Evolutionary conservation across 2,113 vertebrate genomes (phyloP), one percentile per base, ranked within the genome.

Genomic region (Heterocephalus glaber): DNA sequence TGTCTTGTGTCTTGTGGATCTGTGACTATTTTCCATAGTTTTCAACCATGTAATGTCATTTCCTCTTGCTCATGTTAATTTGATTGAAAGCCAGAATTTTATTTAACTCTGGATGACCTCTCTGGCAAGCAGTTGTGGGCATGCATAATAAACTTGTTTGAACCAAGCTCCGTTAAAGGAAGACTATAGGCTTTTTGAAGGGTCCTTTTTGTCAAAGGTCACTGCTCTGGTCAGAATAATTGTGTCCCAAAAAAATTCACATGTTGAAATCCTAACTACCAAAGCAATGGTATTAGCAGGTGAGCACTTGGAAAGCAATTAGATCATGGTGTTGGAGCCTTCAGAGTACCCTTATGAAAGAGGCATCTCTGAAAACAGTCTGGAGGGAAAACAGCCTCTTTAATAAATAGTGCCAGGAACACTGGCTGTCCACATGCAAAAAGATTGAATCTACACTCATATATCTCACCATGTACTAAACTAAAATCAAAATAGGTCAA

Each of bases 41-140:
- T 82, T 86, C 52, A 24, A 17, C 86, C n/a, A 26, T 28, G 0
- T 24, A 61, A 68, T 49, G 47, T 77, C 14, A 68, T 90, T 92
- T 90, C 33, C 66, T 85, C 54, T 44, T 38, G 19, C 12, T 49
- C 20, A 38, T 87, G 41, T 14, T 58, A 52, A 96, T 77, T 89
- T 95, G 56, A 93, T 60, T 72, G 26, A 92, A 93, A 80, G 14
- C 16, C 85, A 90, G 16, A 22, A 81, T 83, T 86, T 86, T 63
- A 89, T 66, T 54, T 52, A 44, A 79, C 61, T 56, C 61, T 86
- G n/a, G 60, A 77, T 65, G 33, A 92, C 19, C 11, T 81, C n/a
- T 44, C 92, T 79, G n/a, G 38, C 26, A 83, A 56, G 10, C 38
- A 86, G 44, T 49, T 41, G 41, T 1, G 20, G 49, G 47, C 58